Conservation (phyloP, 2,113 vertebrate genomes). For the Heterotilapia buettikoferi region DNA sequence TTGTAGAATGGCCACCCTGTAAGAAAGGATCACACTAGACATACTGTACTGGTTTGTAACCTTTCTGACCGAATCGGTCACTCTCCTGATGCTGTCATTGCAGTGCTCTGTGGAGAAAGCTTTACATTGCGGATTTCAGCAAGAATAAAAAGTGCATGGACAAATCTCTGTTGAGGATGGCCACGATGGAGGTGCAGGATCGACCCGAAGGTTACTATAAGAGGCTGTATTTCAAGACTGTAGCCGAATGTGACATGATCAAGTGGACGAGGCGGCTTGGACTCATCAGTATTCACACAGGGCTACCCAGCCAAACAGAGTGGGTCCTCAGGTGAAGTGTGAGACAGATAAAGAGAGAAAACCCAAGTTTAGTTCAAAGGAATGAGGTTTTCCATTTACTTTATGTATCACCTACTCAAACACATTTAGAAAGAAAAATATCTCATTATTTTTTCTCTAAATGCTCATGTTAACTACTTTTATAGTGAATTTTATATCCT, state of each 20-base stretch:
- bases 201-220: conserved; percentile 79
- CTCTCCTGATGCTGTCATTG: neutral
- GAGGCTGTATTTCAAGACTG: conserved; percentile 72
- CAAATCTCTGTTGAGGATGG: conserved; percentile 26
- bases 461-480: neutral
- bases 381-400: neutral
- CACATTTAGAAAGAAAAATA: neutral
- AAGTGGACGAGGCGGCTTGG: conserved; percentile 65
- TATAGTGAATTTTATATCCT: neutral
- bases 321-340: conserved; percentile 66
- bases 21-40: neutral
- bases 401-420: neutral
- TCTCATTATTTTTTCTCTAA: neutral
- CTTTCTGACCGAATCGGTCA: neutral
- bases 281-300: conserved; percentile 71
- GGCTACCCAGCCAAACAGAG: conserved; percentile 75
- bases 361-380: neutral
- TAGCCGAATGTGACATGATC: conserved; percentile 50
- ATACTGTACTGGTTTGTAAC: neutral
- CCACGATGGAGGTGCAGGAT: conserved; percentile 31
- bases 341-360: neutral
- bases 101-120: conserved; percentile 80
- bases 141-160: conserved; percentile 40
- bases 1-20: neutral
- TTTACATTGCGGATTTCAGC: conserved; percentile 60